Base-by-base conservation (phyloP, 2,888 invertebrate species). In the Bellardia bayeri region DNA sequence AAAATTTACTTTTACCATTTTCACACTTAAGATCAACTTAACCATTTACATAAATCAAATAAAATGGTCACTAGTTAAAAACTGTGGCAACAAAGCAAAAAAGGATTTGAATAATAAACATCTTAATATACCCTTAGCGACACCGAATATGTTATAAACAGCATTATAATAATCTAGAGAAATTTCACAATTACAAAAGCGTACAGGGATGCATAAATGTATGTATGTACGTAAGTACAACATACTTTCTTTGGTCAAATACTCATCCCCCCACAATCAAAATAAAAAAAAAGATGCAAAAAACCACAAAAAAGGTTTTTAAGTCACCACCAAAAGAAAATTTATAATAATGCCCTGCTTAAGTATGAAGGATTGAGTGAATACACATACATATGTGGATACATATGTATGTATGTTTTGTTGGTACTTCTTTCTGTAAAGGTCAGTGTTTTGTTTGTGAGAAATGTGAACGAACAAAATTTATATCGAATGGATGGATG, bases 381-480 rank as follows among this genome's bases (percentile, higher is more conserved):
- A 45, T 13, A 54, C 0, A 68, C 14, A 54, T 0, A 68, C 14
- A 51, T 33, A 11, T 37, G 14, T 54, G 49, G 3, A 56, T 51
- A 72, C 64, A 64, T 45, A 23, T 54, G 30, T 51, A 72, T 56
- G 56, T 45, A 23, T 54, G 30, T 51, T 56, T 74, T 68, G 1
- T 74, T 68, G 1, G 63, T 61, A 68, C 79, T 61, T 75, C 42
- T 80, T 61, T 75, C 42, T 80, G 80, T 68, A 74, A 80, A 85
- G 80, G 80, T 80, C 79, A 80, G 79, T 85, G 14, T 54, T 66
- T 2, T 54, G 9, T 9, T 45, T 71, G 13, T 40, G 37, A 51
- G 23, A 51, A 40, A 80, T 61, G 56, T 72, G 37, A 72, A 63
- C 37, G 13, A 63, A n/a, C 40, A 58, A 40, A 51, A 56, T 11